phyloP scores from a whole-genome alignment of 2,113 vertebrate genomes.

The Sylvietta virens region DNA sequence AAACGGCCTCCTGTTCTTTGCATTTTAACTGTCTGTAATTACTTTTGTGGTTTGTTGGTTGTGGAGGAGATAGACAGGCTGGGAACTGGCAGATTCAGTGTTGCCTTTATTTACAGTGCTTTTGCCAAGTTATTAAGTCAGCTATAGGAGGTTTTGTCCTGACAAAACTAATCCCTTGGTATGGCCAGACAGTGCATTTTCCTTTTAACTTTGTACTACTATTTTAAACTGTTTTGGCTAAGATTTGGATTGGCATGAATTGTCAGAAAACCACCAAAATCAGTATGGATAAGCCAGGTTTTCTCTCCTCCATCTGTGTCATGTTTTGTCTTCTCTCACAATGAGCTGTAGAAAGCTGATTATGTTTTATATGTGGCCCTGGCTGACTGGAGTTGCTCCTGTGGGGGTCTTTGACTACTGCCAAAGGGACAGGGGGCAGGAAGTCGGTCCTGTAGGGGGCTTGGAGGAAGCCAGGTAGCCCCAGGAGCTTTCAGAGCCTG shows the following conservation, averaged over 20 bases:
- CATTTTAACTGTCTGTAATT: conserved; percentile 47
- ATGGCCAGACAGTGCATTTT: background rate
- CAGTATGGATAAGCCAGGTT: background rate
- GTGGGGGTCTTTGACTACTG: background rate
- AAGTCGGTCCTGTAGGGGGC: accelerated
- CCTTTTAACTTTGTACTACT: background rate
- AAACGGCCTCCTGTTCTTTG: background rate
- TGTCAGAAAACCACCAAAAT: background rate
- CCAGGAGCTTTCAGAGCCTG: background rate
- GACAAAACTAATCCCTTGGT: background rate
- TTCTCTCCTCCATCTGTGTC: background rate
- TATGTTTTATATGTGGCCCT: background rate
- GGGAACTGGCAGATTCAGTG: conserved; percentile 18
- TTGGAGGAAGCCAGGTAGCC: background rate
- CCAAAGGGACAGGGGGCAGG: background rate
- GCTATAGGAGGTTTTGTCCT: background rate
- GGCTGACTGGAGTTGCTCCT: background rate
- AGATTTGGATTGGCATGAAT: background rate
- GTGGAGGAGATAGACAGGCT: conserved; percentile 1
- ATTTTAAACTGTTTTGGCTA: background rate
- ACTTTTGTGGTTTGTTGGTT: conserved; percentile 22
- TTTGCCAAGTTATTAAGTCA: conserved; percentile 31
- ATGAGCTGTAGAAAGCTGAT: background rate
- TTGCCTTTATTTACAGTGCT: conserved; percentile 19
- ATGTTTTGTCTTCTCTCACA: background rate